phyloP scores from a whole-genome alignment of 2,888 invertebrate genomes.

The Sturmia bella region DNA sequence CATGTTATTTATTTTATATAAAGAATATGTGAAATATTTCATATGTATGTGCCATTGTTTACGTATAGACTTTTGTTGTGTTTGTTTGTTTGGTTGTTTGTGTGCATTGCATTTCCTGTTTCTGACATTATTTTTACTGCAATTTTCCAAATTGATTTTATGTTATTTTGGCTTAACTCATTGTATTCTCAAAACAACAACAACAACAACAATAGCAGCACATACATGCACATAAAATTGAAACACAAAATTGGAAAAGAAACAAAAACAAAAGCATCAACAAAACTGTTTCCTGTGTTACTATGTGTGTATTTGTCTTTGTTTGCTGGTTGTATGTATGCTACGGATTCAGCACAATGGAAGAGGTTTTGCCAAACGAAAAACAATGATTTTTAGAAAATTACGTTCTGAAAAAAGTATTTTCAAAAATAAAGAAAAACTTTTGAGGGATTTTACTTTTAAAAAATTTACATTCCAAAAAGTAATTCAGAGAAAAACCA shows the following conservation, averaged over 20 bases:
- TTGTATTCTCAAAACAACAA: slow-evolving; percentile 42
- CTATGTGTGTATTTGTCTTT: background rate
- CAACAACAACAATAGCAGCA: background rate
- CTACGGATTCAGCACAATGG: background rate
- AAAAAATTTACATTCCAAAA: no score
- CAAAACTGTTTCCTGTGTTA: slow-evolving; percentile 48
- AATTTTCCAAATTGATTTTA: slow-evolving; percentile 69
- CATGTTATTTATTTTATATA: slow-evolving; percentile 30
- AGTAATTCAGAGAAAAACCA: no score
- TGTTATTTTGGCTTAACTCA: slow-evolving; percentile 67
- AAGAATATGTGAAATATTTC: background rate
- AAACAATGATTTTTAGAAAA: no score
- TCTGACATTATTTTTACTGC: slow-evolving; percentile 70
- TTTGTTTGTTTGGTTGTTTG: slow-evolving; percentile 20
- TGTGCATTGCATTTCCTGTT: slow-evolving; percentile 59
- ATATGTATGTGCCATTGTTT: background rate
- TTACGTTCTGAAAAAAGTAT: no score
- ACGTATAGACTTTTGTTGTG: slow-evolving; percentile 20
- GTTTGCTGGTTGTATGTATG: background rate
- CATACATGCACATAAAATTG: slow-evolving; percentile 41
- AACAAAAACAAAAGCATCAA: slow-evolving; percentile 21
- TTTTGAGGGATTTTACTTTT: no score
- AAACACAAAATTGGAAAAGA: background rate
- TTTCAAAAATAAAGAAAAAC: no score
- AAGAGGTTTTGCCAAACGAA: background rate